Conservation (phyloP, 2,113 vertebrate species). For the Acanthisitta chloris region DNA sequence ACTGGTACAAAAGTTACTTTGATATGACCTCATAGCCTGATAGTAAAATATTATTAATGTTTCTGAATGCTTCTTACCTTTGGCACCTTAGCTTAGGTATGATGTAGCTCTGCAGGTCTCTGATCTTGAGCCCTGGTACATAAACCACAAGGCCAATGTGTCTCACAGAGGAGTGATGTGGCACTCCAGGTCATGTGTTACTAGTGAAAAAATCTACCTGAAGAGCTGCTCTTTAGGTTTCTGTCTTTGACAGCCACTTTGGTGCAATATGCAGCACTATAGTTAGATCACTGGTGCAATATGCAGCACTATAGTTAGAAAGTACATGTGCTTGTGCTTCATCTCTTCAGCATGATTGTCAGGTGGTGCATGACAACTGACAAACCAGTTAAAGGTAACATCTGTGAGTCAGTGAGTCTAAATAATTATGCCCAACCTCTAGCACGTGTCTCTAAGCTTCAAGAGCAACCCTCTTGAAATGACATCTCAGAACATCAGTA, state of each 20-base stretch:
- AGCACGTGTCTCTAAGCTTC: background rate
- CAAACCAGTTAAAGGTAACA: constrained; percentile 33
- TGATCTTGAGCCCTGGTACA: background rate
- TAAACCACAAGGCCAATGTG: background rate
- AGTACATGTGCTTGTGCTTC: background rate
- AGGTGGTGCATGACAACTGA: background rate
- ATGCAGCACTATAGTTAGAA: background rate
- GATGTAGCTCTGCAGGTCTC: background rate
- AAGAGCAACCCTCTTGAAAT: background rate
- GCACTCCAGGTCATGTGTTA: background rate
- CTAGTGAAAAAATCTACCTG: background rate
- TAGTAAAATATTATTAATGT: background rate
- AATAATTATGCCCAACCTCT: background rate
- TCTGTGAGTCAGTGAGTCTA: constrained; percentile 1
- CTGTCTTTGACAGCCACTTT: background rate
- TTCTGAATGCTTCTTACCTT: background rate
- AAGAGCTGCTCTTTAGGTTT: background rate
- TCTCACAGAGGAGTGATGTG: background rate
- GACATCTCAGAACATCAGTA: background rate
- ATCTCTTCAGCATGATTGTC: background rate
- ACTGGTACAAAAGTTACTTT: background rate
- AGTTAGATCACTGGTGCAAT: too few relatives aligned
- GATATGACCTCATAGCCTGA: background rate
- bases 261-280: background rate
- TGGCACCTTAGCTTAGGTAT: background rate